Base-by-base conservation (phyloP, 2,888 invertebrate species). In the Reticulitermes lucifugus region DNA sequence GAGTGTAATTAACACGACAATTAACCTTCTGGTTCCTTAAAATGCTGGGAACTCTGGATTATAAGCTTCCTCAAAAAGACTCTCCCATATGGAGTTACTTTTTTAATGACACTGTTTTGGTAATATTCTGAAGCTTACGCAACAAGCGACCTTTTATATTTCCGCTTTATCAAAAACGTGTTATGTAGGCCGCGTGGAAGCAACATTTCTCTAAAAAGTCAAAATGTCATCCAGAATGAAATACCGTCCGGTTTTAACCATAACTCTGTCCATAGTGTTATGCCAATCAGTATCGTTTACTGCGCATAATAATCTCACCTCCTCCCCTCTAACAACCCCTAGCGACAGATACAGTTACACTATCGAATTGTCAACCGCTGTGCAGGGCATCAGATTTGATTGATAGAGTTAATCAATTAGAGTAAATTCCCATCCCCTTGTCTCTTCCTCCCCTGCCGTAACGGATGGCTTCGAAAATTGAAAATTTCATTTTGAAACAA, bases 331-430 rank as follows among this genome's bases (percentile, higher is more conserved):
- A 60, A 12, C 21, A 21, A n/a, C 21, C 21, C 6, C n/a, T n/a
- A 10, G 25, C n/a, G 35, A 73, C 73, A 73, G 41, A 41, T 41
- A 73, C 41, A 41, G 21, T 73, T 10, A 35, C 41, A 73, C 35
- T 25, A 73, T 73, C 73, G 73, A 35, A 73, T 73, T 73, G 73
- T 35, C 73, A 73, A 65, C 4, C 73, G 73, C 22, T 21, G 73
- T 14, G 73, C 73, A 5, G 41, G 12, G 41, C 73, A 41, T 29
- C 35, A 73, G 73, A 73, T 41, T 73, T 73, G 73, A 73, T 73
- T 73, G 73, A 73, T 73, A 41, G 73, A 41, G 73, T 73, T 73
- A 73, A 73, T 73, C 73, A 73, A 73, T 73, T 73, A 73, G 73
- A 73, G 35, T 73, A 73, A 73, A 41, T 7, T 22, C 41, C 35